These are phyloP conservation scores for Nesidiocoris tenuis DNA, from an alignment of 2,888 invertebrate genomes.

Conservation along the genomic window DNA sequence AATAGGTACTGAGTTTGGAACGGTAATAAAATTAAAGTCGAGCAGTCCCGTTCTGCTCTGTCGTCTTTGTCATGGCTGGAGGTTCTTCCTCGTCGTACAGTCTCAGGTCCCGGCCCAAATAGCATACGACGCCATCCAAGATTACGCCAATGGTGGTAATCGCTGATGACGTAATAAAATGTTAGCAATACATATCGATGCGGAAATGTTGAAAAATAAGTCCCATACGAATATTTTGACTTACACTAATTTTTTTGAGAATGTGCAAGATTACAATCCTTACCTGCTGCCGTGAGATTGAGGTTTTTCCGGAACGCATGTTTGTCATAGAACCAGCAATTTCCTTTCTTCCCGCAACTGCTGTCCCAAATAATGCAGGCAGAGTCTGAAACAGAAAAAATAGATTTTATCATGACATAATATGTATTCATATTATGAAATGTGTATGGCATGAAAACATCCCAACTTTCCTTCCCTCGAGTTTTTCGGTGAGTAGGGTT, in stretches of 20 bases:
- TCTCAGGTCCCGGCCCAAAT: conserved; percentile 61
- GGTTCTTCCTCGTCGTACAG: conserved; percentile 58
- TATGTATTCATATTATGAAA: background rate
- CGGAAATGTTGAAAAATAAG: background rate
- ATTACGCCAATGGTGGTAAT: conserved; percentile 61
- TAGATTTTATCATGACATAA: background rate
- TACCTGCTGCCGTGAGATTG: conserved; percentile 61
- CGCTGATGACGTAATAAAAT: conserved; percentile 56
- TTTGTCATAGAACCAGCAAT: conserved; percentile 68
- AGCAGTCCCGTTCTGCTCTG: conserved; percentile 3
- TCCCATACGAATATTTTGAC: no score
- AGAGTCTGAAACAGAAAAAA: conserved; percentile 56
- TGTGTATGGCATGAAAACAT: no score
- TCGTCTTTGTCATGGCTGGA: background rate
- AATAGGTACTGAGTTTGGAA: no score
- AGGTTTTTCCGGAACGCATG: conserved; percentile 61
- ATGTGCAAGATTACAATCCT: no score
- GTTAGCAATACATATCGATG: background rate
- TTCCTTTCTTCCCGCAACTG: conserved; percentile 63
- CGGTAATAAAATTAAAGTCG: conserved; percentile 1
- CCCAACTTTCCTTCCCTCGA: no score
- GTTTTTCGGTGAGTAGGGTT: background rate
- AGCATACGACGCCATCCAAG: conserved; percentile 64
- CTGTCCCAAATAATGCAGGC: conserved; percentile 68
- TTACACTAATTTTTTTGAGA: no score